Percentiles rank a stretch among this genome's conserved stretches.
phyloP scores from a whole-genome alignment of 1,140 invertebrate genomes.

The Diorhabda sublineata region DNA sequence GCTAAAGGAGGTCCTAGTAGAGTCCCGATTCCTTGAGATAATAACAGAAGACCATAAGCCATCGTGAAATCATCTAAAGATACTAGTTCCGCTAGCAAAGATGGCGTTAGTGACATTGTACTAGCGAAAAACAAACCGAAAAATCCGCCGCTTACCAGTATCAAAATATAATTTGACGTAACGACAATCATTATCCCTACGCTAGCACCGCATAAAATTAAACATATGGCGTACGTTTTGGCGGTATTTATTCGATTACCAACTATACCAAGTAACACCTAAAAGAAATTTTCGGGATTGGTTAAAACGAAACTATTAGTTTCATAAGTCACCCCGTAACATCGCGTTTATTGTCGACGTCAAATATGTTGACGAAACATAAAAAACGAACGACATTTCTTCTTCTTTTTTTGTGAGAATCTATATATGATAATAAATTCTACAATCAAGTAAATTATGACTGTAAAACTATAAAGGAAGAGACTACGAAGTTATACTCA shows the following conservation, averaged over 20 bases:
- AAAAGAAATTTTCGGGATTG: constrained; percentile 34
- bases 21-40: constrained; percentile 76
- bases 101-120: constrained; percentile 81
- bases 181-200: constrained; percentile 67
- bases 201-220: constrained; percentile 69
- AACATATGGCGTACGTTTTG: constrained; percentile 73
- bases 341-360: background rate
- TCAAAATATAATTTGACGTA: constrained; percentile 56
- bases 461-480: too few relatives aligned
- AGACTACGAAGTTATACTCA: too few relatives aligned
- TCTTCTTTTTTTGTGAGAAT: too few relatives aligned
- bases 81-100: constrained; percentile 77
- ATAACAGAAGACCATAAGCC: constrained; percentile 79
- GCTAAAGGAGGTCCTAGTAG: constrained; percentile 58
- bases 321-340: background rate
- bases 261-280: constrained; percentile 81
- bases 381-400: too few relatives aligned
- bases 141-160: constrained; percentile 56
- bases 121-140: constrained; percentile 85
- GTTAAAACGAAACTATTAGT: background rate
- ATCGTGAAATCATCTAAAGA: constrained; percentile 79
- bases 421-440: too few relatives aligned
- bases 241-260: constrained; percentile 84
- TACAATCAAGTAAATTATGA: too few relatives aligned
- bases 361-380: too few relatives aligned